These are phyloP conservation scores for Egretta garzetta DNA, from an alignment of 2,113 vertebrate genomes.

Conservation along the genomic window DNA sequence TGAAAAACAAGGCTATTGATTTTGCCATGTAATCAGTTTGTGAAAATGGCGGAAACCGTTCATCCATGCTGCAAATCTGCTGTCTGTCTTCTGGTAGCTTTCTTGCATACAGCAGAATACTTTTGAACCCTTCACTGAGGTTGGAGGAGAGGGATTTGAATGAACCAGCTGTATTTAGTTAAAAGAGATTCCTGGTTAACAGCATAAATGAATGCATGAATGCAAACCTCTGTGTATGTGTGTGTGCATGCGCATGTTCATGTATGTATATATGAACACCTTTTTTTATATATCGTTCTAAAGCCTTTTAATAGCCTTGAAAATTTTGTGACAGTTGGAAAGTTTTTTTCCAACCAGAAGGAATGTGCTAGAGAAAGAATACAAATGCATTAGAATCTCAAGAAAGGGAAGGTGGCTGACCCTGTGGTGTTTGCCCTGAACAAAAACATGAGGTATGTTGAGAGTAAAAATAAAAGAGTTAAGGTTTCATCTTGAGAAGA, in stretches of 20 bases:
- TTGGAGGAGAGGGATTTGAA: not conserved
- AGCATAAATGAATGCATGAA: not conserved
- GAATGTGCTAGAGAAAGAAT: not conserved
- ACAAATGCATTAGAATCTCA: not conserved
- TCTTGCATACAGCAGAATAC: not conserved
- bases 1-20: not conserved
- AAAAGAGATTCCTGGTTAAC: not conserved
- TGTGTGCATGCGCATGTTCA: rapidly evolving
- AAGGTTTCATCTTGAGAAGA: not conserved
- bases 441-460: not conserved
- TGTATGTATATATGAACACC: not conserved
- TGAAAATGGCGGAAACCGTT: not conserved
- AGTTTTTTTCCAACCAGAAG: not conserved
- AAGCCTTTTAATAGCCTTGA: not conserved
- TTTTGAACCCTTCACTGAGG: not conserved
- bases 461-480: not conserved
- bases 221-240: not conserved
- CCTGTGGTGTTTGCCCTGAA: not conserved
- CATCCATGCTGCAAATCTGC: not conserved
- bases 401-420: not conserved
- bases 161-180: not conserved
- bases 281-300: not conserved
- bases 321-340: not conserved
- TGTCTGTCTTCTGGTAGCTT: not conserved
- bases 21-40: not conserved